Evolutionary conservation across 2,797 vertebrate species (phyloP).

Genomic region (Furcifer pardalis): DNA sequence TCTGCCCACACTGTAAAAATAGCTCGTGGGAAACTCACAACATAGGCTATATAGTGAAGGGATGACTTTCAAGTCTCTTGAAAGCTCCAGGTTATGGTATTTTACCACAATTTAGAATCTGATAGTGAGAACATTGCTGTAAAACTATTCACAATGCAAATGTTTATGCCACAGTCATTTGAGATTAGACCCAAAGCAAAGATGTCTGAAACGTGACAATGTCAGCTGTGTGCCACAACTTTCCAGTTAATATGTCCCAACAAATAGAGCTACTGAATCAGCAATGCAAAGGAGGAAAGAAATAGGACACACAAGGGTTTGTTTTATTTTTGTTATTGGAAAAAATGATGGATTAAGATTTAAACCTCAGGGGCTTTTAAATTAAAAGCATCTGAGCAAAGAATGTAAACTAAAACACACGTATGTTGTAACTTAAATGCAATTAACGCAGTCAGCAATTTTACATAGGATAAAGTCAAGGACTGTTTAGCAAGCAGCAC

Average conservation of each 20-base stretch:
- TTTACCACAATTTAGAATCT: neutral
- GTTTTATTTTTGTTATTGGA: conserved; percentile 19
- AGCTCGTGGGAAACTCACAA: neutral
- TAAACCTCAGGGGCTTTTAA: conserved; percentile 56
- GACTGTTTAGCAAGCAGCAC: conserved; percentile 17
- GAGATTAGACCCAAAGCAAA: conserved; percentile 19
- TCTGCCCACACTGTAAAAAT: neutral
- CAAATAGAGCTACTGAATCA: conserved; percentile 48
- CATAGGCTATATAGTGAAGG: neutral
- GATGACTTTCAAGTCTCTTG: neutral
- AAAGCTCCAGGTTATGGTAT: neutral
- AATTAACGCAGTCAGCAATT: conserved; percentile 13
- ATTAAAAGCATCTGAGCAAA: conserved; percentile 59
- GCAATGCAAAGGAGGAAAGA: conserved; percentile 22
- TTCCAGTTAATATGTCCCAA: conserved; percentile 34
- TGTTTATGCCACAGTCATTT: neutral
- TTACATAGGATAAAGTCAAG: conserved; percentile 4
- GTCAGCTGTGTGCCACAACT: neutral
- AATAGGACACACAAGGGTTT: conserved; percentile 42
- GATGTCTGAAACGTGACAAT: neutral
- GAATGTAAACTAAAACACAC: conserved; percentile 15
- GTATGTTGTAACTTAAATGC: conserved; percentile 28
- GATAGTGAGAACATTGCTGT: neutral
- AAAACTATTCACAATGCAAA: neutral
- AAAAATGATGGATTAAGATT: conserved; percentile 34